phyloP scores from a whole-genome alignment of 1,140 invertebrate species.

The Pogonus chalceus region DNA sequence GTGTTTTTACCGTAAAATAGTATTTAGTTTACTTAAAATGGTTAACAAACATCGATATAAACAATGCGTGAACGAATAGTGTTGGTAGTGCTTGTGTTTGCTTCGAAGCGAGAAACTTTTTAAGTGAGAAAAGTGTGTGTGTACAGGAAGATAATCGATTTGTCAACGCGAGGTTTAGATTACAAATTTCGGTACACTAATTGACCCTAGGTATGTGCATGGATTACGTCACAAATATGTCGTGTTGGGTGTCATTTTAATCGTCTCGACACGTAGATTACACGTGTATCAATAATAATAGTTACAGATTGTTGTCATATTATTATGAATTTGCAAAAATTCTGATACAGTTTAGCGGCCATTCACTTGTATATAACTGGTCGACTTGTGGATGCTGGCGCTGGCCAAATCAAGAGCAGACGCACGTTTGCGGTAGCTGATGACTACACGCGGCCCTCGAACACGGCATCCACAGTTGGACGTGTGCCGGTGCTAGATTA shows the following conservation, averaged over 20 bases:
- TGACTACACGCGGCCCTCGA: neutral
- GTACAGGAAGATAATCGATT: slow-evolving; percentile 34
- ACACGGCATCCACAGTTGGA: slow-evolving; percentile 16
- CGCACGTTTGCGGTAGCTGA: slow-evolving; percentile 19
- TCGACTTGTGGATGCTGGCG: slow-evolving; percentile 9
- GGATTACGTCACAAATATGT: slow-evolving; percentile 18
- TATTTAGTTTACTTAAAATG: slow-evolving; percentile 6
- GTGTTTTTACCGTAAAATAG: slow-evolving; percentile 19
- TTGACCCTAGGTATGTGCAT: slow-evolving; percentile 27
- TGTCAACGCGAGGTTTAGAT: slow-evolving; percentile 36
- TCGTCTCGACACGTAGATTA: slow-evolving; percentile 16
- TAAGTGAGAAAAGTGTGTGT: slow-evolving; percentile 18
- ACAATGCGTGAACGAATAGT: neutral
- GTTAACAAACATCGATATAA: slow-evolving; percentile 1
- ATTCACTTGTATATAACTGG: slow-evolving; percentile 17
- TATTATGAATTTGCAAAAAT: slow-evolving; percentile 9
- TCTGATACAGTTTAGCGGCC: slow-evolving; percentile 4
- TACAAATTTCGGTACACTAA: slow-evolving; percentile 35
- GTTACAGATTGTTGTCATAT: slow-evolving; percentile 5
- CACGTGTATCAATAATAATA: slow-evolving; percentile 1
- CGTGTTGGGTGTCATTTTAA: slow-evolving; percentile 27
- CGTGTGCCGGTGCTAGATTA: slow-evolving; percentile 18
- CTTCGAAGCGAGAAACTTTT: slow-evolving; percentile 9
- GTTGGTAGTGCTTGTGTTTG: neutral
- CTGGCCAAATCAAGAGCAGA: slow-evolving; percentile 18